Percentiles rank a stretch among this genome's conserved stretches.
Conservation (phyloP, 1,140 invertebrate species). For the Drosophila bipectinata region DNA sequence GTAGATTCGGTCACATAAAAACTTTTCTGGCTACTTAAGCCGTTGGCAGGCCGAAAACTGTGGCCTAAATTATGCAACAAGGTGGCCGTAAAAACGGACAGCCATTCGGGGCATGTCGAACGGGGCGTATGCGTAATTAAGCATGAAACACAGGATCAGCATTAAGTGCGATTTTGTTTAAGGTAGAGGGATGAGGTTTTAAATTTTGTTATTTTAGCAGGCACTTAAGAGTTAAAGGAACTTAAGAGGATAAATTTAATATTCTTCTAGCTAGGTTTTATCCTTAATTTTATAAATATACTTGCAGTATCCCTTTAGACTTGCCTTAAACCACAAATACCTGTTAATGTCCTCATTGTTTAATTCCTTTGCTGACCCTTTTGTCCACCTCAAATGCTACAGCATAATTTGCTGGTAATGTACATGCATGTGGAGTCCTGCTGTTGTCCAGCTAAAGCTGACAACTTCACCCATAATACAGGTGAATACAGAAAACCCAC, state of each 20-base stretch:
- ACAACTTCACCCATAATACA: conserved; percentile 26
- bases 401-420: conserved; percentile 79
- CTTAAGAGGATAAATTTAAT: too few relatives aligned
- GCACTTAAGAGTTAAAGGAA: too few relatives aligned
- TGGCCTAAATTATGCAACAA: conserved; percentile 72
- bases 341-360: neutral
- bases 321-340: neutral
- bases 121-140: conserved; percentile 75
- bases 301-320: neutral
- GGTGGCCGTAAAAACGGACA: conserved; percentile 63
- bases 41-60: conserved; percentile 56
- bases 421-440: conserved; percentile 31
- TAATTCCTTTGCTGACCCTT: conserved; percentile 2
- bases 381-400: conserved; percentile 39
- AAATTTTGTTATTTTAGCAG: neutral
- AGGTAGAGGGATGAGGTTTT: neutral
- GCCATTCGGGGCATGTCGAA: conserved; percentile 55
- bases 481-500: conserved; percentile 9
- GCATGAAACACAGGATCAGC: conserved; percentile 39
- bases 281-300: neutral
- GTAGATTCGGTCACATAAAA: conserved; percentile 56
- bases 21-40: conserved; percentile 71
- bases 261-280: too few relatives aligned
- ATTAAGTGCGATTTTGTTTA: conserved; percentile 18
- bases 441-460: conserved; percentile 52